Evolutionary conservation across 2,797 vertebrate species (phyloP).

Genomic region (Chaenodraco wilsoni): DNA sequence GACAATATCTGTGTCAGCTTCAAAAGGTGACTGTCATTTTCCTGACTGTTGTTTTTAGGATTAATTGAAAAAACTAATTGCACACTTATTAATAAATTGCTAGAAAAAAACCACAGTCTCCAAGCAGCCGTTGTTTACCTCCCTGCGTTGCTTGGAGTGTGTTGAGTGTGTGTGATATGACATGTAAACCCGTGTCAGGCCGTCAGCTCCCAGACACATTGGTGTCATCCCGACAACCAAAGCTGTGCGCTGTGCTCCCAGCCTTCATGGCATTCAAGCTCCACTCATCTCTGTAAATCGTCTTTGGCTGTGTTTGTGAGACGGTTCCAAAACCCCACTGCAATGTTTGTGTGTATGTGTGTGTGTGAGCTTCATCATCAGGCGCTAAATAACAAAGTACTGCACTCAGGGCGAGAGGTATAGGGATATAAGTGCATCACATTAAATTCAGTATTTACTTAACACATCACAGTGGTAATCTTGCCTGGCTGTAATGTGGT

Average conservation of each 20-base stretch:
- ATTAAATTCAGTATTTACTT: conserved; percentile 73
- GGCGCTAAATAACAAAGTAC: conserved; percentile 70
- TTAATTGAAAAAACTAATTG: conserved; percentile 55
- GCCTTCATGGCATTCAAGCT: conserved; percentile 62
- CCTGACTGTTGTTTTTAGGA: conserved; percentile 11
- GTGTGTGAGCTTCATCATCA: conserved; percentile 45
- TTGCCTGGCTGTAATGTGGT: conserved; percentile 73
- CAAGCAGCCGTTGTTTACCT: conserved; percentile 64
- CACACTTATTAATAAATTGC: conserved; percentile 27
- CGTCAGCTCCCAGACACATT: conserved; percentile 74
- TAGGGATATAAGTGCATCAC: conserved; percentile 64
- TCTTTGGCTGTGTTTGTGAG: conserved; percentile 70
- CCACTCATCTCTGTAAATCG: conserved; percentile 70
- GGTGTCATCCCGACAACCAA: conserved; percentile 71
- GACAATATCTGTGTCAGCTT: conserved; percentile 15
- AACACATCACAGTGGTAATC: conserved; percentile 72
- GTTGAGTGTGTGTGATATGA: conserved; percentile 60
- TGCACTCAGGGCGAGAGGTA: conserved; percentile 60
- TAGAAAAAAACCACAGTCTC: conserved; percentile 21
- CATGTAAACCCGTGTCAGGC: conserved; percentile 73
- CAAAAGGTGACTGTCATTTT: conserved; percentile 18
- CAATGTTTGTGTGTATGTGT: conserved; percentile 18
- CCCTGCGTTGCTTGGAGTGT: conserved; percentile 45
- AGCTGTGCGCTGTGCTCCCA: conserved; percentile 61
- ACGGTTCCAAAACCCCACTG: conserved; percentile 54